Conservation (phyloP, 1,140 invertebrate genomes). For the Ruditapes philippinarum region DNA sequence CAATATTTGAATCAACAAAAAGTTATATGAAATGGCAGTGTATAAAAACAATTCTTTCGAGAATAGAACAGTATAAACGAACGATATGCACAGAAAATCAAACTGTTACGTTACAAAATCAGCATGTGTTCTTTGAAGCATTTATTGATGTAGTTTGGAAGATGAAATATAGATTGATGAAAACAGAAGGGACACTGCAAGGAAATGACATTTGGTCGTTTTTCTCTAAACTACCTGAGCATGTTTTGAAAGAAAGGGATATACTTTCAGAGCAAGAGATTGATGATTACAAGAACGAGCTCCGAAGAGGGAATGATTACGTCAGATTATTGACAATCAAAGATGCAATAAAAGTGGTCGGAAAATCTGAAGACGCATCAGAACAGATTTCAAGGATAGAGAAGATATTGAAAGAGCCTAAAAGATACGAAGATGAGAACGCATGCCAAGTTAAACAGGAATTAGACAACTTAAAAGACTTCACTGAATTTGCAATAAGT, state of each 20-base stretch:
- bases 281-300: not conserved
- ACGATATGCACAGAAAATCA: not conserved
- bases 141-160: not conserved
- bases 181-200: not conserved
- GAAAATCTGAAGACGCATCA: not conserved
- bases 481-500: constrained; percentile 84
- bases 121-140: not conserved
- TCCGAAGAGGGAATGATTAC: not conserved
- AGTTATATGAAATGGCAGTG: too few relatives aligned
- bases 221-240: not conserved
- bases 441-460: not conserved
- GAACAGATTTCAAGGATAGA: not conserved
- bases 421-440: not conserved
- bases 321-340: not conserved
- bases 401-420: not conserved
- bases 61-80: not conserved
- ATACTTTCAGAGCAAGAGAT: not conserved
- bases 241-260: not conserved
- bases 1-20: too few relatives aligned
- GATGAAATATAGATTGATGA: not conserved
- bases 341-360: not conserved
- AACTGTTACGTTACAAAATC: not conserved
- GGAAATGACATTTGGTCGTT: not conserved
- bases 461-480: constrained; percentile 60
- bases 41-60: not conserved